Conservation (phyloP, 2,888 invertebrate genomes). For the Melangyna quadrimaculata region DNA sequence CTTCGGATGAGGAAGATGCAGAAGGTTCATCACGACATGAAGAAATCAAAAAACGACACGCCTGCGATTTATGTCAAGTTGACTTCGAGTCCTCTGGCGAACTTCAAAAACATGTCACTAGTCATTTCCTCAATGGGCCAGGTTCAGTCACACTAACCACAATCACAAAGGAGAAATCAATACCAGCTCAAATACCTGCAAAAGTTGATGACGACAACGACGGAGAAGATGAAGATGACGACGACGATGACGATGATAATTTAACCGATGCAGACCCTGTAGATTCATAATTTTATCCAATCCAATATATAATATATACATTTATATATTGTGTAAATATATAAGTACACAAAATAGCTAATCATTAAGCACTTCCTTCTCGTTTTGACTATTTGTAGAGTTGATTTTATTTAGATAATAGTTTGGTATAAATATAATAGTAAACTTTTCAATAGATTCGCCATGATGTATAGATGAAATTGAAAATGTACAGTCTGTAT, state of each 20-base stretch:
- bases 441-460: neutral
- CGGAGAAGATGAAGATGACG: constrained; percentile 34
- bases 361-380: constrained; percentile 44
- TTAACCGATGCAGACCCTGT: constrained; percentile 41
- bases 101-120: constrained; percentile 80
- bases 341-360: constrained; percentile 28
- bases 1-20: constrained; percentile 73
- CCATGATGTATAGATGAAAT: neutral
- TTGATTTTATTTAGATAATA: constrained; percentile 53
- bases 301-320: no score
- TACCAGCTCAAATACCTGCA: constrained; percentile 47
- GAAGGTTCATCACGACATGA: constrained; percentile 34
- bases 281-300: constrained; percentile 50
- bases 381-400: constrained; percentile 62
- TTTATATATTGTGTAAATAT: constrained; percentile 64
- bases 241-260: constrained; percentile 56
- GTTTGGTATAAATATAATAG: constrained; percentile 17
- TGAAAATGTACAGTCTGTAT: constrained; percentile 10
- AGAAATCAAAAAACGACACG: constrained; percentile 75
- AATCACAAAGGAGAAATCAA: constrained; percentile 73
- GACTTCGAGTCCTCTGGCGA: constrained; percentile 79
- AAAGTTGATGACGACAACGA: constrained; percentile 8
- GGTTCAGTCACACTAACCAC: constrained; percentile 76
- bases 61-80: constrained; percentile 81
- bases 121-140: constrained; percentile 80